A percentile compares a stretch with the other conserved stretches of the same genome.
Conservation (phyloP, 2,888 invertebrate genomes). For the Lasioglossum morio region DNA sequence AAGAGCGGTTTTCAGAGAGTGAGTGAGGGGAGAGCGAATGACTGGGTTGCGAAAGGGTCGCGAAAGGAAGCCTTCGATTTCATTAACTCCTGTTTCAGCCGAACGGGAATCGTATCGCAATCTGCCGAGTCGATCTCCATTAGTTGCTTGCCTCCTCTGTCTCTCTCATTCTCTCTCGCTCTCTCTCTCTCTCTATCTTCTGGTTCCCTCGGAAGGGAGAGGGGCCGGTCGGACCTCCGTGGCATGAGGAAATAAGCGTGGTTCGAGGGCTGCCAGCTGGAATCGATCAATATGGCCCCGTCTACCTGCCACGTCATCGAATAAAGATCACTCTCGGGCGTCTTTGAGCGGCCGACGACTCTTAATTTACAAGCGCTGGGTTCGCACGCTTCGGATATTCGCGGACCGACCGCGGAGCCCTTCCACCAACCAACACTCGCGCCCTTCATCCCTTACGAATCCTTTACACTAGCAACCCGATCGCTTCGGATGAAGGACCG, state of each 20-base stretch:
- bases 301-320: slow-evolving; percentile 57
- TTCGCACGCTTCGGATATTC: background rate
- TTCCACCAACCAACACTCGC: background rate
- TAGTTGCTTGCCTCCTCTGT: slow-evolving; percentile 25
- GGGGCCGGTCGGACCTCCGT: background rate
- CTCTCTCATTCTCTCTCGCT: too few species aligned
- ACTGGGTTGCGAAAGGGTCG: background rate
- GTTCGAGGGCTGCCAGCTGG: slow-evolving; percentile 2
- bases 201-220: background rate
- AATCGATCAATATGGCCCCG: slow-evolving; percentile 43
- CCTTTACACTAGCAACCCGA: background rate
- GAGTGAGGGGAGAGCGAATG: background rate
- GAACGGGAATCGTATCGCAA: slow-evolving; percentile 51
- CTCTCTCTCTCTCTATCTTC: background rate
- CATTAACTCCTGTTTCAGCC: slow-evolving; percentile 40
- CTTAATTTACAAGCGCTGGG: slow-evolving; percentile 34
- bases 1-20: background rate
- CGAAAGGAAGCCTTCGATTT: slow-evolving; percentile 38
- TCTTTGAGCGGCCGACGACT: slow-evolving; percentile 27
- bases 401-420: background rate
- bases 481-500: slow-evolving; percentile 9
- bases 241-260: slow-evolving; percentile 17
- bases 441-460: background rate
- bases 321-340: slow-evolving; percentile 50
- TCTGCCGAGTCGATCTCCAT: slow-evolving; percentile 56